Evolutionary conservation across 2,113 vertebrate species (phyloP).

Genomic region (Toxotes jaculatrix): DNA sequence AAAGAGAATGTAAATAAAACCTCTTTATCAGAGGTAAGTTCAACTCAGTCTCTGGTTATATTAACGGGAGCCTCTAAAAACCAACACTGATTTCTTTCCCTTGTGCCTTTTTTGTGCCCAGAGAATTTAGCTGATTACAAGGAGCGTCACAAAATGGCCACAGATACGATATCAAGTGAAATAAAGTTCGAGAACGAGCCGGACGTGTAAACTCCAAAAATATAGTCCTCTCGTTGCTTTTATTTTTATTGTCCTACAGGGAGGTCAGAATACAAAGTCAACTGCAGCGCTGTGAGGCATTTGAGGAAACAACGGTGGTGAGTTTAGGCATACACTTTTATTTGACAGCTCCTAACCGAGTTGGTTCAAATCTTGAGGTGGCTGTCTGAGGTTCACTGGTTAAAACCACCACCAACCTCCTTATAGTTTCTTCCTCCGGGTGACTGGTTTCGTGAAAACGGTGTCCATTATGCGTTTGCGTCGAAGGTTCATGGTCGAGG

Average conservation of each 20-base stretch:
- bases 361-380: constrained; percentile 16
- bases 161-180: constrained; percentile 32
- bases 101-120: constrained; percentile 28
- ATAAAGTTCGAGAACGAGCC: constrained; percentile 40
- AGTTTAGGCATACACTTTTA: constrained; percentile 34
- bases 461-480: constrained; percentile 85
- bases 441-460: constrained; percentile 91
- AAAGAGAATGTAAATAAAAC: constrained; percentile 58
- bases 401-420: constrained; percentile 14
- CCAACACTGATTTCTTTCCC: constrained; percentile 32
- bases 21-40: constrained; percentile 53
- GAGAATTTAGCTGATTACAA: constrained; percentile 33
- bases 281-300: constrained; percentile 47
- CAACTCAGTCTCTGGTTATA: constrained; percentile 38
- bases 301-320: constrained; percentile 33
- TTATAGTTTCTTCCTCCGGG: constrained; percentile 92
- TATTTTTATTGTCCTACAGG: constrained; percentile 27
- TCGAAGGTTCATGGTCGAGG: constrained; percentile 80
- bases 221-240: constrained; percentile 62
- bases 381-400: constrained; percentile 54
- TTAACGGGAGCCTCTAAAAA: constrained; percentile 22
- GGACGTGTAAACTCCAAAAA: constrained; percentile 70
- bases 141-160: constrained; percentile 51
- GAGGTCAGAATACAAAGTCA: constrained; percentile 34
- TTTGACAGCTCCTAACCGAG: constrained; percentile 25